Evolutionary conservation across 2,797 vertebrate genomes (phyloP).

Genomic region (Astyanax mexicanus): DNA sequence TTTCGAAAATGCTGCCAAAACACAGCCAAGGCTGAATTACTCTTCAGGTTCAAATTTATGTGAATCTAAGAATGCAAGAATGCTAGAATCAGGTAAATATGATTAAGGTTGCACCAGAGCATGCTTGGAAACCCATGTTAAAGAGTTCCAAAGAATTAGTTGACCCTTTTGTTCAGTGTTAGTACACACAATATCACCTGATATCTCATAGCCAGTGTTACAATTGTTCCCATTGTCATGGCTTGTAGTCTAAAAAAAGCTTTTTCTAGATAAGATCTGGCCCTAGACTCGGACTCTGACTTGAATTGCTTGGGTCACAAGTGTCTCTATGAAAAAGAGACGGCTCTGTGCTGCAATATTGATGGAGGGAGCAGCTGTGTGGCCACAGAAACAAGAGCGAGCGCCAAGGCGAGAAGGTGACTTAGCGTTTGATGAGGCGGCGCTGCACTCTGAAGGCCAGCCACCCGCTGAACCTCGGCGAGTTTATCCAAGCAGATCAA

Average conservation of each 20-base stretch:
- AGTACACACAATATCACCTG: too few species aligned
- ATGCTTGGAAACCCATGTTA: too few species aligned
- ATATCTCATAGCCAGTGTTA: not conserved
- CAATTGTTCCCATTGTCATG: not conserved
- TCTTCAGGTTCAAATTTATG: too few species aligned
- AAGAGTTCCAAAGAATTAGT: too few species aligned
- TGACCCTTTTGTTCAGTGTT: too few species aligned
- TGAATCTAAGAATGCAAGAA: too few species aligned
- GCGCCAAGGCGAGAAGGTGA: conserved; percentile 54
- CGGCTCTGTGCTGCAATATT: conserved; percentile 46
- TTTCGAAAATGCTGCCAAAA: too few species aligned
- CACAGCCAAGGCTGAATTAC: too few species aligned
- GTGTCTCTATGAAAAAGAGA: conserved; percentile 1
- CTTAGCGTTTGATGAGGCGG: conserved; percentile 74
- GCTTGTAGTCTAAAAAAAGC: not conserved
- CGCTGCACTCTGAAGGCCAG: conserved; percentile 69
- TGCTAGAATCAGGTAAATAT: too few species aligned
- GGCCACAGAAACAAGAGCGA: conserved; percentile 52
- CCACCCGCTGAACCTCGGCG: conserved; percentile 72
- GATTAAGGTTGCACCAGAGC: too few species aligned
- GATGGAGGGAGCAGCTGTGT: conserved; percentile 43
- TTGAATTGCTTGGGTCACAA: conserved; percentile 8
- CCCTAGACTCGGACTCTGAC: not conserved
- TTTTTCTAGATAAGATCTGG: not conserved
- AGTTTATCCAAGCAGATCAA: conserved; percentile 88